These are phyloP conservation scores for Trileptium ribeirensis DNA, from an alignment of 2,888 invertebrate genomes.

Conservation along the genomic window DNA sequence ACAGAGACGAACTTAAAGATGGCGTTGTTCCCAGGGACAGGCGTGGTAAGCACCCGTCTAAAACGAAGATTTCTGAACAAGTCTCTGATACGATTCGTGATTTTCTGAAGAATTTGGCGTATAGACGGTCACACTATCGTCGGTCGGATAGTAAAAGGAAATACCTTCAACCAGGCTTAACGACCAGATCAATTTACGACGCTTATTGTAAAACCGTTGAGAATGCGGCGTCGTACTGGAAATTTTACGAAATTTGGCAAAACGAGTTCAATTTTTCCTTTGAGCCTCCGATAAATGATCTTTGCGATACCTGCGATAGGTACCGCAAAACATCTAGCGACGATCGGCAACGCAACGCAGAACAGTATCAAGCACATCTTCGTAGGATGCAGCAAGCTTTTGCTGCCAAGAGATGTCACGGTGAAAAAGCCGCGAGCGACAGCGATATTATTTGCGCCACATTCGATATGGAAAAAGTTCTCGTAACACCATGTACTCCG, in stretches of 20 bases:
- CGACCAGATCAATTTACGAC: not conserved
- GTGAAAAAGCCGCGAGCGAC: too few relatives aligned
- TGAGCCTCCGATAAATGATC: not conserved
- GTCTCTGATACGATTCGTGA: too few relatives aligned
- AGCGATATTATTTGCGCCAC: not conserved
- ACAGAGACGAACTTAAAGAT: not conserved
- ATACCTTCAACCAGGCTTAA: not conserved
- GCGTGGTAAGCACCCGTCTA: too few relatives aligned
- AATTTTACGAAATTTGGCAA: not conserved
- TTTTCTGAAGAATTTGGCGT: too few relatives aligned
- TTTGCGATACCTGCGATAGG: not conserved
- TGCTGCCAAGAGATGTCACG: not conserved
- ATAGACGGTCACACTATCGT: not conserved
- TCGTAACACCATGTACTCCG: too few relatives aligned
- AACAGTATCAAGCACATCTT: not conserved
- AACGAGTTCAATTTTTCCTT: not conserved
- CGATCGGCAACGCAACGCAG: too few relatives aligned
- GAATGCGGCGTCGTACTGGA: not conserved
- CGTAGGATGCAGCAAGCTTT: not conserved
- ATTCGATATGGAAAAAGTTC: constrained; percentile 12
- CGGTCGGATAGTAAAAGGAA: not conserved
- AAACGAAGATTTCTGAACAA: too few relatives aligned
- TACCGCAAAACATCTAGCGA: too few relatives aligned
- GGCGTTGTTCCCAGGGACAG: not conserved
- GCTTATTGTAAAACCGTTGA: not conserved